Base-by-base conservation (phyloP, 2,797 vertebrate genomes). In the Coreius guichenoti region DNA sequence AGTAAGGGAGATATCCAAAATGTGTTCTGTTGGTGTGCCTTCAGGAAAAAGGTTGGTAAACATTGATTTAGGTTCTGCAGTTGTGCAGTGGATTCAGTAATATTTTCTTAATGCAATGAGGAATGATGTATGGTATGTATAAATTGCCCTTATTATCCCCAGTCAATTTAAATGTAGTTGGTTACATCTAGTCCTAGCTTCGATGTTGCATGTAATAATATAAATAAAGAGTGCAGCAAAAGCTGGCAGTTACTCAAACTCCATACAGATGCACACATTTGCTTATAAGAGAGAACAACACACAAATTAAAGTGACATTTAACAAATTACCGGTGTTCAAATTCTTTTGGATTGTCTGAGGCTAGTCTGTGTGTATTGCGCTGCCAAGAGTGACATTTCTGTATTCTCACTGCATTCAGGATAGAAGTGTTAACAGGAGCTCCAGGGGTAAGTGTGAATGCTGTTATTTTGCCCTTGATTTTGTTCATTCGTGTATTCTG, bases 401-500 rank as follows among this genome's bases (percentile, higher is more conserved):
- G 69, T 29, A 13, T 51, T 29, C 45, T 67, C 51, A 76, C 58
- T 80, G 36, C 16, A 6, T 54, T 75, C 51, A 70, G 68, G 33
- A 67, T 72, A 8, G 49, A 74, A 31, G 29, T 51, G 47, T 77
- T 36, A 11, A 23, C 79, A 82, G 72, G 49, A 56, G 8, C 43
- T 81, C 75, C 77, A 54, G 84, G 81, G 87, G 88, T 84, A 85
- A 87, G 86, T 89, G 81, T 77, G 68, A 39, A 75, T 43, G 12
- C 45, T 58, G 14, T 12, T 29, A 47, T 36, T 45, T 70, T 33
- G 36, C 14, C 2, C 33, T 54, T 56, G 29, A 70, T 93, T 95
- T 95, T 94, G 93, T 89, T 94, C 92, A 94, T 96, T 94, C 93
- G 93, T 94, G 92, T 82, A 84, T 89, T 86, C 88, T 83, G 80